These are phyloP conservation scores for Palythoa caribaeorum DNA, from an alignment of 92 coral and sea anemone genomes.

Conservation along the genomic window DNA sequence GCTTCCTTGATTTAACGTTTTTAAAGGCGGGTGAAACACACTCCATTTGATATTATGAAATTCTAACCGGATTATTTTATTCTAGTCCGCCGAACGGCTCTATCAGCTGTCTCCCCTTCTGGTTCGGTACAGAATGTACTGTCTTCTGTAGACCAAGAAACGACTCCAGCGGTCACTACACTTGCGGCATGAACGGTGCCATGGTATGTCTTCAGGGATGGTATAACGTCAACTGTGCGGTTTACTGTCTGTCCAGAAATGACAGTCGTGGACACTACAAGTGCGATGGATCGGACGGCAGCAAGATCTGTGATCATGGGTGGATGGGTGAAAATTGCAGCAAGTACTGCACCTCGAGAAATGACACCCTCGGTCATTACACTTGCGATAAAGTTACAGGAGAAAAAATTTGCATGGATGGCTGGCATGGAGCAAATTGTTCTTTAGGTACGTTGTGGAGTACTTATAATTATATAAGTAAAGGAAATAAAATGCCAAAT, in stretches of 20 bases:
- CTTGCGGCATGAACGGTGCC: conserved; percentile 70
- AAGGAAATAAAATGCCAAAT: too few species aligned
- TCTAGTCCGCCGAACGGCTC: conserved; percentile 33
- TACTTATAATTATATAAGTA: too few species aligned
- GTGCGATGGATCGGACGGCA: conserved; percentile 34
- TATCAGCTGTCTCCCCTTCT: conserved; percentile 66
- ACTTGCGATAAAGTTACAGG: conserved; percentile 45
- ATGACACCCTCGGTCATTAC: conserved; percentile 46
- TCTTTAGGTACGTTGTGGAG: conserved; percentile 17
- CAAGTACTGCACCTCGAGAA: conserved; percentile 35
- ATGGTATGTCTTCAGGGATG: conserved; percentile 77
- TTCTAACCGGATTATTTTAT: not conserved
- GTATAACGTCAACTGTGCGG: conserved; percentile 72
- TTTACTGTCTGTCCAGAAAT: conserved; percentile 57
- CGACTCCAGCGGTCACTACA: conserved; percentile 74
- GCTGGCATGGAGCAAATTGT: conserved; percentile 60
- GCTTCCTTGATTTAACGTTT: too few species aligned
- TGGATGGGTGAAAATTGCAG: conserved; percentile 62
- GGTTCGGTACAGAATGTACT: conserved; percentile 73
- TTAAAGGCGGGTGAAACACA: not conserved
- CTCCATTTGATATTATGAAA: not conserved
- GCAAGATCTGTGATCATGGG: conserved; percentile 23
- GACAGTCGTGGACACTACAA: conserved; percentile 46
- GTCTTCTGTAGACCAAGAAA: conserved; percentile 62
- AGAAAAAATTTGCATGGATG: conserved; percentile 38